Conservation (phyloP, 1,140 invertebrate genomes). For the Cherax quadricarinatus region DNA sequence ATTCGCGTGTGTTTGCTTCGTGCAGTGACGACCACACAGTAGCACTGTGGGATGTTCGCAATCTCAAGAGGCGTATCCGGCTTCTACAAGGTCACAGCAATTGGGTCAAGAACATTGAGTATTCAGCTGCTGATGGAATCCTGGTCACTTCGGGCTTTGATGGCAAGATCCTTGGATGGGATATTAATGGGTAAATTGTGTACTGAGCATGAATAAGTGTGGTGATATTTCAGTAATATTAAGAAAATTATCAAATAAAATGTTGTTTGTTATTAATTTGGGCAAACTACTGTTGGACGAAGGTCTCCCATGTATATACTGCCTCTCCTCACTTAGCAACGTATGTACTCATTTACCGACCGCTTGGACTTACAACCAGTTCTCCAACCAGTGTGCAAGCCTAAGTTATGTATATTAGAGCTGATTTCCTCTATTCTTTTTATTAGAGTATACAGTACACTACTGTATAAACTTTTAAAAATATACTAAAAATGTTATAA, state of each 20-base stretch:
- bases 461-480: too few relatives aligned
- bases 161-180: constrained; percentile 95
- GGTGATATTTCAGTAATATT: background rate
- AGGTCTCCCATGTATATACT: too few relatives aligned
- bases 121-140: constrained; percentile 89
- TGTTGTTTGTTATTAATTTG: background rate
- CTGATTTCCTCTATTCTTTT: too few relatives aligned
- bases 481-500: too few relatives aligned
- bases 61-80: constrained; percentile 86
- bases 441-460: too few relatives aligned
- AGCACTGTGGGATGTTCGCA: constrained; percentile 93
- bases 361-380: too few relatives aligned
- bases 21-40: constrained; percentile 96
- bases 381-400: too few relatives aligned
- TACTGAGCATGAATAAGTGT: background rate
- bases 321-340: too few relatives aligned
- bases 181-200: constrained; percentile 87
- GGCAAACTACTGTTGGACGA: too few relatives aligned
- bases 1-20: constrained; percentile 91
- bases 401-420: too few relatives aligned
- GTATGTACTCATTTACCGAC: too few relatives aligned
- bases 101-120: constrained; percentile 98
- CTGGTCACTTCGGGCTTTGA: constrained; percentile 95
- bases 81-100: constrained; percentile 91
- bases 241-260: too few relatives aligned